These are phyloP conservation scores for Synodontis membranacea DNA, from an alignment of 2,113 vertebrate species.

Conservation along the genomic window DNA sequence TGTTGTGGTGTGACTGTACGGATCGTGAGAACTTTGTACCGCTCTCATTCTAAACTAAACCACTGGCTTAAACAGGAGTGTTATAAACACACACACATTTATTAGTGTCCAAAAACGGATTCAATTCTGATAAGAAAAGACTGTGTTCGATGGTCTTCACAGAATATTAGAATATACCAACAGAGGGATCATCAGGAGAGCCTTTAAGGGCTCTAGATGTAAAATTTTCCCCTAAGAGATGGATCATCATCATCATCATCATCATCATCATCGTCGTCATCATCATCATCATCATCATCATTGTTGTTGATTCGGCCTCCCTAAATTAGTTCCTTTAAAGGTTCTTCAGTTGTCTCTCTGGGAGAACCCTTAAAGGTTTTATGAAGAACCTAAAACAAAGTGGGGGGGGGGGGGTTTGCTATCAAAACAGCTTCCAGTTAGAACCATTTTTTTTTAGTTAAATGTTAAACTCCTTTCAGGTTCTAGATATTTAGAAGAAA, in stretches of 20 bases:
- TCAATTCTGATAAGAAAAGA: background rate
- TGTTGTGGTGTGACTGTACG: too few relatives aligned
- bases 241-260: background rate
- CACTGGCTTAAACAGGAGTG: too few relatives aligned
- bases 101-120: background rate
- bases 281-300: too few relatives aligned
- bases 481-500: background rate
- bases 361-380: background rate
- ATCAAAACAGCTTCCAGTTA: background rate
- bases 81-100: too few relatives aligned
- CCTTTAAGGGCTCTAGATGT: background rate
- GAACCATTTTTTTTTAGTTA: background rate
- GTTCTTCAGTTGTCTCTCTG: background rate
- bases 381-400: background rate
- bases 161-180: background rate
- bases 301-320: background rate
- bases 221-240: background rate
- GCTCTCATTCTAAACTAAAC: too few relatives aligned
- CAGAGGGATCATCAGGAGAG: background rate
- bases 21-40: too few relatives aligned
- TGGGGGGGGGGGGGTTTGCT: too few relatives aligned
- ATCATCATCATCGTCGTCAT: background rate
- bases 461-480: background rate
- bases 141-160: background rate
- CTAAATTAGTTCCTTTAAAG: background rate